Evolutionary conservation across 2,888 invertebrate genomes (phyloP).

Genomic region (Cacoxenus indagator): DNA sequence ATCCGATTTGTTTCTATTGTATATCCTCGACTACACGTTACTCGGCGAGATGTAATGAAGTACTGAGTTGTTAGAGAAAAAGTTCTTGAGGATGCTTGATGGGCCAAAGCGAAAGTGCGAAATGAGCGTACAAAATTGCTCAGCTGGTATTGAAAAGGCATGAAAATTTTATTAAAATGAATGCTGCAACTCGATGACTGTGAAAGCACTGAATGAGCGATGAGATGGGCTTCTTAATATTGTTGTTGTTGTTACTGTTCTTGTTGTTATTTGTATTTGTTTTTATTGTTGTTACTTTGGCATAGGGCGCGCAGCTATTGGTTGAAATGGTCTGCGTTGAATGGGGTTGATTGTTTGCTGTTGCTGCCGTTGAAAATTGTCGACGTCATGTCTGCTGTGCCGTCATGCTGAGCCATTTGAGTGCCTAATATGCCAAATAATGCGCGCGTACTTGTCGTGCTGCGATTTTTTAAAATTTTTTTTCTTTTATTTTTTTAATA

Average conservation of each 20-base stretch:
- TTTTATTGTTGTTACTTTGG: too few relatives aligned
- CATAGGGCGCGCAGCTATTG: too few relatives aligned
- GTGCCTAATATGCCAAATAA: background rate
- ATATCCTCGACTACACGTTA: too few relatives aligned
- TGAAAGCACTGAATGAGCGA: background rate
- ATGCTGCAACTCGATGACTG: background rate
- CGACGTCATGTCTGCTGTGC: slow-evolving; percentile 19
- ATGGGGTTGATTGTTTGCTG: background rate
- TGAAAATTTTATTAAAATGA: background rate
- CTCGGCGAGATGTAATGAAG: too few relatives aligned
- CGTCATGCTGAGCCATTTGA: background rate
- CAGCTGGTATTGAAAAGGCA: background rate
- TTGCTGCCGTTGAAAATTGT: slow-evolving; percentile 8
- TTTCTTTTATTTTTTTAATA: too few relatives aligned
- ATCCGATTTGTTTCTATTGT: too few relatives aligned
- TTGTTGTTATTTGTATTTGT: background rate
- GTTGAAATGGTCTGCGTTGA: too few relatives aligned
- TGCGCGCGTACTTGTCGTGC: too few relatives aligned
- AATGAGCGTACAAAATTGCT: background rate
- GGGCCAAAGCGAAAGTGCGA: background rate
- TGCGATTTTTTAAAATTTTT: too few relatives aligned
- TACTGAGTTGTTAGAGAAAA: too few relatives aligned
- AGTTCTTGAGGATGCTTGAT: background rate
- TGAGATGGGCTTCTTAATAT: background rate
- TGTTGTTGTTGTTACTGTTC: background rate